These are phyloP conservation scores for Entelurus aequoreus DNA, from an alignment of 2,113 vertebrate genomes.

Conservation along the genomic window DNA sequence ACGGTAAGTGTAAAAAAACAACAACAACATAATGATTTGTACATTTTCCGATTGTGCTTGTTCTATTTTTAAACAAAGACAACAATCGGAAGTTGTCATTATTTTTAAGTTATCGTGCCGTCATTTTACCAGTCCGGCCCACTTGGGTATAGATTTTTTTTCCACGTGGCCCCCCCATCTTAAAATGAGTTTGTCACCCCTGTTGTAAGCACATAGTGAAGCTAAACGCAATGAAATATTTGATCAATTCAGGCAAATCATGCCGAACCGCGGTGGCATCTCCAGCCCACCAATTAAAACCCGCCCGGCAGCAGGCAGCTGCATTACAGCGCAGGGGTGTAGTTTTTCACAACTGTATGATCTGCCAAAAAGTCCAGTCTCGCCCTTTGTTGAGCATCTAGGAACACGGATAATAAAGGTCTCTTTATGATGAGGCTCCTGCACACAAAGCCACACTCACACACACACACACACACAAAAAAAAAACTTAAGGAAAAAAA, in stretches of 20 bases:
- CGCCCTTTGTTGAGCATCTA: constrained; percentile 68
- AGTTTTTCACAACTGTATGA: constrained; percentile 67
- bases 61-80: no score
- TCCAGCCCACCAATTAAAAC: constrained; percentile 39
- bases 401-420: constrained; percentile 69
- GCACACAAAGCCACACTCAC: constrained; percentile 50
- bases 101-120: no score
- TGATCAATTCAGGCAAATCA: no score
- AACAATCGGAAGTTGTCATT: no score
- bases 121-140: no score
- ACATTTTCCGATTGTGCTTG: no score
- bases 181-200: no score
- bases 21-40: no score
- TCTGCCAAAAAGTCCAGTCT: constrained; percentile 64
- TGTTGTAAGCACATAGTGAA: no score
- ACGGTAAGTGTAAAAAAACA: no score
- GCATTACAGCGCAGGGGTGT: constrained; percentile 34
- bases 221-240: background rate
- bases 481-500: constrained; percentile 58
- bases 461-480: constrained; percentile 26
- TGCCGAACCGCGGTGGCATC: background rate
- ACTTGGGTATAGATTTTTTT: no score
- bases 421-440: constrained; percentile 74
- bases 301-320: constrained; percentile 18
- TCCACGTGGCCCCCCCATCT: no score